Evolutionary conservation across 2,888 invertebrate species (phyloP), one percentile per base, ranked within the genome.

Genomic region (Pharmacophagus antenor): DNA sequence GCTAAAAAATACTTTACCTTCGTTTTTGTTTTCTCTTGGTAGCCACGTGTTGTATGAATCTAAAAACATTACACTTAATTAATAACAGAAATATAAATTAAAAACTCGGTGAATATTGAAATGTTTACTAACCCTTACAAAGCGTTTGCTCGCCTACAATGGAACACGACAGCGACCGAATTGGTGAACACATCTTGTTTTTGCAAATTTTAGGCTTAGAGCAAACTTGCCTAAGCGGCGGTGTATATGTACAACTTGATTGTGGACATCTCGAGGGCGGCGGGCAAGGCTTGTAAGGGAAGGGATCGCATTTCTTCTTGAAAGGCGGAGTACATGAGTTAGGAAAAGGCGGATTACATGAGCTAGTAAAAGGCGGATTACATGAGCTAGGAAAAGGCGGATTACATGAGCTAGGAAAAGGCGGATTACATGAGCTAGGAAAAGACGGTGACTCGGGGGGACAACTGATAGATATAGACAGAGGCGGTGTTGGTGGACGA

Each of bases 111-210:
- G 23, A 41, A 41, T 48, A 23, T 22, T 22, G 44, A 57, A 47
- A 27, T 57, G 22, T 5, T 46, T 4, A 54, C 55, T 57, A 46
- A 65, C 63, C 65, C 10, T 51, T 52, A 56, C 20, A 50, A 51
- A 20, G 37, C 1, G 66, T 61, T 27, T 56, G 57, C 10, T 44
- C 44, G 20, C 56, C 62, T 18, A 64, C 49, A 17, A 61, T 56
- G 2, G 67, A 68, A 58, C 64, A 68, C 7, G 67, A 67, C 10
- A 61, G 44, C 3, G 68, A 68, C 37, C 55, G 61, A 53, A 65
- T 64, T 5, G 64, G 64, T 2, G 67, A 62, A 50, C 62, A 66
- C 20, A 63, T 20, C 7, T 59, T 62, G 12, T 62, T 58, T 37
- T 44, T 44, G 44, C 15, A 31, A 20, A 42, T 50, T 59, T 44